Evolutionary conservation across 2,888 invertebrate species (phyloP), one percentile per base, ranked within the genome.

Genomic region (Muschampia plurimacula): DNA sequence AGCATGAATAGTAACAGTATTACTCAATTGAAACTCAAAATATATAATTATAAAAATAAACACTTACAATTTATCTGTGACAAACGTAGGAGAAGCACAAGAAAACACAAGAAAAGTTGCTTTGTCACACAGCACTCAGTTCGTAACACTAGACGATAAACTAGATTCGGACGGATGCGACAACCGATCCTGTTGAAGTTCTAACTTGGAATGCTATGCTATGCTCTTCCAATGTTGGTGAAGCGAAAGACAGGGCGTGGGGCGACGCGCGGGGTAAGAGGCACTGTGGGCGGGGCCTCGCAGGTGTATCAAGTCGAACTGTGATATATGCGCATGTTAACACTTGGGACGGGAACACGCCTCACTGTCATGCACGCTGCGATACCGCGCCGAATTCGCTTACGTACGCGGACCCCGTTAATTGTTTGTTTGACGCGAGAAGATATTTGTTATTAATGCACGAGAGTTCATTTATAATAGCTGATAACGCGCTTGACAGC

Each of bases 301-400:
- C 92, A 93, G 92, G 93, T 93, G 92, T 89, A 91, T 88, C 88
- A 86, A 80, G 80, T 83, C 86, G 86, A 88, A 89, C 87, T 82
- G 87, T 92, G 92, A 93, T 91, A 87, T 92, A 93, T 92, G 90
- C 91, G 89, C 90, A 89, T 90, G 89, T 91, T 92, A 91, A 89
- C 92, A 91, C 90, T 80, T 79, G 88, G 52, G 66, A 49, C 46
- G 39, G 60, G 71, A 86, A 91, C 92, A 92, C 93, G 93, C 93
- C 93, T 93, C 85, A 87, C 84, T 90, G 92, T 92, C 92, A 90
- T 88, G 59, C 92, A 90, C 89, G 55, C 71, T 63, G 74, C 74
- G 79, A 77, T 77, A 81, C 75, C 63, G 73, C 71, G 70, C 80
- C 82, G 78, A 80, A 84, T 81, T 84, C 80, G 82, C 80, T 77